These are phyloP conservation scores for Pseudochaenichthys georgianus DNA, from an alignment of 2,797 vertebrate species.

Conservation along the genomic window DNA sequence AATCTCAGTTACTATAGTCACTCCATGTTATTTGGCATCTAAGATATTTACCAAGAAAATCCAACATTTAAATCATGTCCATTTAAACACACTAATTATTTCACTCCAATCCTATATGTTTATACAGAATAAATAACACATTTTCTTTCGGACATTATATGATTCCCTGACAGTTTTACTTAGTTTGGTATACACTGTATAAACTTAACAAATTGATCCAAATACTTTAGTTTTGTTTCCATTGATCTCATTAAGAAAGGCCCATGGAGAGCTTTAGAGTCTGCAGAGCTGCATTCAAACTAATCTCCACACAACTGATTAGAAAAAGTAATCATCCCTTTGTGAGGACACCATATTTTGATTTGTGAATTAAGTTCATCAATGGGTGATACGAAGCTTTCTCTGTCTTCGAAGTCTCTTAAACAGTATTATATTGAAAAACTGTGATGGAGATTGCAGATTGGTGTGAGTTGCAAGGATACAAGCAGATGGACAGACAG, in stretches of 20 bases:
- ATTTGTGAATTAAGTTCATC: background rate
- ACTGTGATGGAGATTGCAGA: background rate
- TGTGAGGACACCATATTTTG: constrained; percentile 5
- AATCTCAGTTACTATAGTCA: background rate
- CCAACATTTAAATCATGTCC: too few species aligned
- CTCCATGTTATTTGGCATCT: too few species aligned
- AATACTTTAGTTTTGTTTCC: background rate
- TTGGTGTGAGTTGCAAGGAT: background rate
- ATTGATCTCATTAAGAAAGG: too few species aligned
- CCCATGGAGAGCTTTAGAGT: background rate
- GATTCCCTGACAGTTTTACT: background rate
- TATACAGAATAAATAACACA: too few species aligned
- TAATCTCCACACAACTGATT: constrained; percentile 26
- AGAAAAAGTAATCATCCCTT: constrained; percentile 25
- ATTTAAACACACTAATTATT: too few species aligned
- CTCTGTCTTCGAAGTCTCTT: background rate
- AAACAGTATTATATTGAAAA: background rate
- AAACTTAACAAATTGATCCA: background rate
- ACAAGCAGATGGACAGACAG: constrained; percentile 12
- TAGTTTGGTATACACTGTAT: background rate
- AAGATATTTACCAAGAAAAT: too few species aligned
- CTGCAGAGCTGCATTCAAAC: constrained; percentile 6
- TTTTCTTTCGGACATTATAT: too few species aligned
- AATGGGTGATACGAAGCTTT: background rate
- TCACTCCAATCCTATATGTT: too few species aligned